phyloP scores from a whole-genome alignment of 2,888 invertebrate genomes.

The Chrysolina haemoptera region DNA sequence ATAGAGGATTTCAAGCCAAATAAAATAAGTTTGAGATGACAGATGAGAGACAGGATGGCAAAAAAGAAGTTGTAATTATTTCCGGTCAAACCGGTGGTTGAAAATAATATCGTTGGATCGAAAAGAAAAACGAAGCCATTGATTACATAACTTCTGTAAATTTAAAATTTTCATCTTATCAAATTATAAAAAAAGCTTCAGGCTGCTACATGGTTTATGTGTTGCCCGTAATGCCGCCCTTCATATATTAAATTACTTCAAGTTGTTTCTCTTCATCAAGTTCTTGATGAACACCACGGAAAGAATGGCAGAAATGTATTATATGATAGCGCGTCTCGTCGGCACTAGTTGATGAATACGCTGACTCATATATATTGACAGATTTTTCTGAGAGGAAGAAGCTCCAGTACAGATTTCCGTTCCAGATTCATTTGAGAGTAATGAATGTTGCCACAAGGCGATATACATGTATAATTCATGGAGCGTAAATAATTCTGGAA shows the following conservation, averaged over 20 bases:
- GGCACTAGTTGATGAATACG: conserved; percentile 24
- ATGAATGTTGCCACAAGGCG: conserved; percentile 35
- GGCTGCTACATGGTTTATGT: no score
- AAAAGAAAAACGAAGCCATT: no score
- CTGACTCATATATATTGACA: conserved; percentile 31
- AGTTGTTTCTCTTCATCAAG: background rate
- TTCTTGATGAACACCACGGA: background rate
- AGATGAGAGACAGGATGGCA: no score
- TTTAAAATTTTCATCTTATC: no score
- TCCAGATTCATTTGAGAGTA: conserved; percentile 32
- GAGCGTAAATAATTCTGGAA: conserved; percentile 4
- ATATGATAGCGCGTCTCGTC: background rate
- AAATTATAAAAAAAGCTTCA: no score
- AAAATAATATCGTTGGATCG: no score
- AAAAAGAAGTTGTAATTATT: no score
- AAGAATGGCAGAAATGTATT: background rate
- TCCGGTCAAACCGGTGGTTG: no score
- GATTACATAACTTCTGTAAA: no score
- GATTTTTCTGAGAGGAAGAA: conserved; percentile 21
- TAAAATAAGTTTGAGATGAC: no score
- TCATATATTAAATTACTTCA: background rate
- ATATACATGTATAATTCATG: conserved; percentile 34
- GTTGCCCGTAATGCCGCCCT: no score
- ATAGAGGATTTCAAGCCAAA: no score
- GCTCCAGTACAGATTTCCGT: conserved; percentile 24